phyloP scores from a whole-genome alignment of 2,888 invertebrate species.

The Diaphora mendica region DNA sequence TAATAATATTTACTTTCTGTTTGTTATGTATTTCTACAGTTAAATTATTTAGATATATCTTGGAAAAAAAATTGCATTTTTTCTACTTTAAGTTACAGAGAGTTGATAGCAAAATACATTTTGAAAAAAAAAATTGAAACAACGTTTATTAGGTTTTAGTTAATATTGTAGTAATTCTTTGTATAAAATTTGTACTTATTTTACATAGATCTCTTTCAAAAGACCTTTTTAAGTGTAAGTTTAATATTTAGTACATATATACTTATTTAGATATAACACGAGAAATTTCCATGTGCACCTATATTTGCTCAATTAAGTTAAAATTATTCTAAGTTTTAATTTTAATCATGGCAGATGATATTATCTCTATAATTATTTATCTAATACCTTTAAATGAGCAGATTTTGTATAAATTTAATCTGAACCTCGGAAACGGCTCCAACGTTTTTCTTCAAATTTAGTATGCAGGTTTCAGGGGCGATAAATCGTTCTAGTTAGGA shows the following conservation, averaged over 20 bases:
- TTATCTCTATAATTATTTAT: background rate
- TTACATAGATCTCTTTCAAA: constrained; percentile 60
- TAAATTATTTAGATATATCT: too few species aligned
- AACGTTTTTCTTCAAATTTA: too few species aligned
- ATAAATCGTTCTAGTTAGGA: too few species aligned
- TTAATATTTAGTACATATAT: constrained; percentile 16
- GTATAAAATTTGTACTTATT: constrained; percentile 1
- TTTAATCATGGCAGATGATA: constrained; percentile 8
- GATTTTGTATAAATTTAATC: too few species aligned
- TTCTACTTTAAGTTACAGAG: too few species aligned
- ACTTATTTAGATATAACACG: constrained; percentile 36
- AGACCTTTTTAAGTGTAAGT: constrained; percentile 42
- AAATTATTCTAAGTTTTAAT: constrained; percentile 31
- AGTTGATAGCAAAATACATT: too few species aligned
- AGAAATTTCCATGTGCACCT: constrained; percentile 68
- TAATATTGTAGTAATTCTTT: background rate
- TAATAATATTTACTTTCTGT: too few species aligned
- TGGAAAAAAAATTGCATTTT: too few species aligned
- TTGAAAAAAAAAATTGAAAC: background rate
- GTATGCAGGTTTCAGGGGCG: too few species aligned
- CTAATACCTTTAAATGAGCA: too few species aligned
- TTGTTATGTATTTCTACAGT: too few species aligned
- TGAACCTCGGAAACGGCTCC: too few species aligned
- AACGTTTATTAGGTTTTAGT: background rate
- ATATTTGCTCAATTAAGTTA: constrained; percentile 73